Evolutionary conservation across 2,888 invertebrate species (phyloP), one percentile per base, ranked within the genome.

Genomic region (Lithophane socia): DNA sequence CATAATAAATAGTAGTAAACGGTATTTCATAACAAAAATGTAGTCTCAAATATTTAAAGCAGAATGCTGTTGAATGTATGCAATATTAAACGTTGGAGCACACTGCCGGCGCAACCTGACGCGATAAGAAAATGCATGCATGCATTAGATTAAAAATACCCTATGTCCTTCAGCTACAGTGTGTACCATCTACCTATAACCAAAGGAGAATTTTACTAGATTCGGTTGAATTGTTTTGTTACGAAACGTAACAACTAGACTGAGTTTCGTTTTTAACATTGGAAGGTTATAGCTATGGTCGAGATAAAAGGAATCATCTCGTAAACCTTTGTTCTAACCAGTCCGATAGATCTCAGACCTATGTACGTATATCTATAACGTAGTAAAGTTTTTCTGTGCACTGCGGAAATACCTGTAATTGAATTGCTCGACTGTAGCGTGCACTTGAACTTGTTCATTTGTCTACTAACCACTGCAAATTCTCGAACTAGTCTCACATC

Each of bases 401-500:
- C n/a, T 24, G 18, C 12, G 58, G 29, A n/a, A 69, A 44, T 44
- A 60, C 42, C 60, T 58, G 58, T 42, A 42, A 18, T 69, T 60
- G 18, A 18, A 58, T 37, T 42, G 3, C 8, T 60, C 29, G 29
- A 24, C 60, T 37, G 37, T 13, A 37, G 21, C 13, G 37, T 42
- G 37, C 42, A 21, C 21, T 63, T 37, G 63, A 37, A 63, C 37
- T 63, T 63, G 3, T 37, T 13, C 37, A 63, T 63, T 21, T 42
- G 63, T 63, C 42, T 63, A 42, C 63, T 63, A 63, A 63, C 63
- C 63, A n/a, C 13, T 63, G 63, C 21, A 63, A 13, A 63, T 42
- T 63, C 63, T 37, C 8, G 63, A 63, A 42, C 63, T 29, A 61
- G 18, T 61, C 29, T 61, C 21, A 4, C 24, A 68, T 37, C 37